Percentiles rank a stretch among this genome's conserved stretches.
Evolutionary conservation across 92 coral and sea anemone species (phyloP).

Genomic region (Parazoanthus swiftii): DNA sequence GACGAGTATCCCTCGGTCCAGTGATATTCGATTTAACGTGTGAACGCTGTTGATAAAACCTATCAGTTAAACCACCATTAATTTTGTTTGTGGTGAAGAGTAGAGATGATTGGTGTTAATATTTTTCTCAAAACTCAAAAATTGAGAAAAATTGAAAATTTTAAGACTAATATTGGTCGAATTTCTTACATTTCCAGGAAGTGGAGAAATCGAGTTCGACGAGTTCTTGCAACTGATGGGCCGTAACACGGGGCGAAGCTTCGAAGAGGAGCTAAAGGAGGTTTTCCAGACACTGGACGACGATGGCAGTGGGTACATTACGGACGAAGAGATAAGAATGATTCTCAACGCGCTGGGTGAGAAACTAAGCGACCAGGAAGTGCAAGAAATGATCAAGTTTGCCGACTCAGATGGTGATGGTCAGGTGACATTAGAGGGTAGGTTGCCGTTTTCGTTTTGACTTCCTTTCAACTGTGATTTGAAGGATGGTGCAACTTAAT

Average conservation of each 20-base stretch:
- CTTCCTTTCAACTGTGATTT: background rate
- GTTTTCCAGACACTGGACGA: conserved; percentile 39
- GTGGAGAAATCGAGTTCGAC: conserved; percentile 43
- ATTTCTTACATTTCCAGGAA: conserved; percentile 1
- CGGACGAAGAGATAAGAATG: conserved; percentile 41
- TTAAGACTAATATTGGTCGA: too few relatives aligned
- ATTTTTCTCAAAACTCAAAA: too few relatives aligned
- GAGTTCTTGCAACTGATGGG: conserved; percentile 38
- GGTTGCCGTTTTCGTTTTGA: background rate
- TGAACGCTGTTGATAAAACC: too few relatives aligned
- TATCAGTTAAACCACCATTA: too few relatives aligned
- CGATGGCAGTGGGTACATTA: conserved; percentile 39
- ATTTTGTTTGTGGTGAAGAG: too few relatives aligned
- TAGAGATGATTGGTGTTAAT: too few relatives aligned
- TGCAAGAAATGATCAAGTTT: conserved; percentile 40
- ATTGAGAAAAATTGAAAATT: too few relatives aligned
- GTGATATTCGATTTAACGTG: too few relatives aligned
- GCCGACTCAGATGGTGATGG: conserved; percentile 40
- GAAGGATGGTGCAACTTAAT: too few relatives aligned
- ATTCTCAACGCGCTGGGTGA: conserved; percentile 40
- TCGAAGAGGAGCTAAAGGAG: conserved; percentile 42
- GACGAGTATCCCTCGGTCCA: too few relatives aligned
- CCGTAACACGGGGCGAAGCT: conserved; percentile 41
- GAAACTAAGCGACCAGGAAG: conserved; percentile 42
- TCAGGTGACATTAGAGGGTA: conserved; percentile 38